Conservation (phyloP, 2,888 invertebrate species). For the Sceliomorpha sp. region DNA sequence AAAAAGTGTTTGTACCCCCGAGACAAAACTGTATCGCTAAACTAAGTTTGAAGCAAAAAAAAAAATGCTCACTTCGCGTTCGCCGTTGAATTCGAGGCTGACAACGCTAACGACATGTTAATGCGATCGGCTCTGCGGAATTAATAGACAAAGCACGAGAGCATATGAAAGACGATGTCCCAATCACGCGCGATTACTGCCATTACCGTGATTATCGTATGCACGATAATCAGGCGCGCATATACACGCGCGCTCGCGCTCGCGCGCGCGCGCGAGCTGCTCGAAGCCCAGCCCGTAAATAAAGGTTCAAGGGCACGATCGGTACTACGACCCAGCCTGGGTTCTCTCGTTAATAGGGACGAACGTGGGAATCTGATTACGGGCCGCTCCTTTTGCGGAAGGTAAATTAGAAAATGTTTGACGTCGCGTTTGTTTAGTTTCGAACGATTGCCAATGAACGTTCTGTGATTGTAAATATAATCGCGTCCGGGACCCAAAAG, state of each 20-base stretch:
- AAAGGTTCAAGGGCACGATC: conserved; percentile 49
- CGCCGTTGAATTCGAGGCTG: no score
- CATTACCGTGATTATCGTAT: conserved; percentile 37
- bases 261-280: conserved; percentile 20
- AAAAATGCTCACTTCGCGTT: not conserved
- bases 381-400: conserved; percentile 38
- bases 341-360: conserved; percentile 54
- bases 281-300: conserved; percentile 23
- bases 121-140: conserved; percentile 59
- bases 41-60: no score
- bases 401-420: conserved; percentile 54
- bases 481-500: no score
- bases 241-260: conserved; percentile 19
- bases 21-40: no score
- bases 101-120: conserved; percentile 63
- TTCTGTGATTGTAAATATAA: no score
- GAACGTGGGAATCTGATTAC: conserved; percentile 62
- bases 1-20: no score
- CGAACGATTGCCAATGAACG: no score
- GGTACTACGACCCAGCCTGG: conserved; percentile 46
- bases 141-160: conserved; percentile 59
- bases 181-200: conserved; percentile 3
- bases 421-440: conserved; percentile 26
- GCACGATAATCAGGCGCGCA: conserved; percentile 34
- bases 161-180: not conserved